A percentile compares a stretch with the other conserved stretches of the same genome.
Conservation (phyloP, 1,140 invertebrate species). For the Nasonia giraulti region DNA sequence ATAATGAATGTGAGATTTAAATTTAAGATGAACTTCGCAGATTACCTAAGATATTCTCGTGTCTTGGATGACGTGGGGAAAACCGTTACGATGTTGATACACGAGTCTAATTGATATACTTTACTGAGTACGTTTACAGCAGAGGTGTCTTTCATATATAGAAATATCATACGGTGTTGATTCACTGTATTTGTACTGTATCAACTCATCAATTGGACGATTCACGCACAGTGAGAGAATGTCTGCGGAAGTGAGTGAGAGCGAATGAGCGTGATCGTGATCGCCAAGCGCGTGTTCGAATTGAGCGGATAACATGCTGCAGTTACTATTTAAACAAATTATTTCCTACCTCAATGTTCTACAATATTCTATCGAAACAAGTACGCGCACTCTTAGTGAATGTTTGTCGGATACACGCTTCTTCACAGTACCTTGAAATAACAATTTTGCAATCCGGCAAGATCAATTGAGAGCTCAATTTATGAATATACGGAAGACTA, state of each 20-base stretch:
- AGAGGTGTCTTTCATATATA: conserved; percentile 45
- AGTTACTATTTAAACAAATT: conserved; percentile 50
- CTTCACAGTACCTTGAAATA: conserved; percentile 26
- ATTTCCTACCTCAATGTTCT: conserved; percentile 58
- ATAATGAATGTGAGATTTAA: conserved; percentile 67
- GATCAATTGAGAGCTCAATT: background rate
- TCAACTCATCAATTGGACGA: background rate
- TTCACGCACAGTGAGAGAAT: background rate
- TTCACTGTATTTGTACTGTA: conserved; percentile 24
- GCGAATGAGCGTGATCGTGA: background rate
- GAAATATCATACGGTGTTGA: conserved; percentile 25
- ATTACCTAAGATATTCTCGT: conserved; percentile 56
- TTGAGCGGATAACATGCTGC: background rate
- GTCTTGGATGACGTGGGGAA: conserved; percentile 48
- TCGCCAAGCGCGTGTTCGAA: background rate
- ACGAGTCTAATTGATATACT: conserved; percentile 58
- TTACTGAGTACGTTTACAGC: conserved; percentile 71
- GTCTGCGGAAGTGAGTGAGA: background rate
- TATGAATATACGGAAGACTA: background rate
- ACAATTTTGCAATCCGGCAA: conserved; percentile 5
- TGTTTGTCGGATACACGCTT: conserved; percentile 21
- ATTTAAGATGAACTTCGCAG: conserved; percentile 57
- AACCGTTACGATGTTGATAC: conserved; percentile 55
- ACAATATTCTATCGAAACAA: conserved; percentile 25
- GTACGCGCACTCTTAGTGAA: conserved; percentile 26